Conservation (phyloP, 2,888 invertebrate species). For the Drosophila limbata region DNA sequence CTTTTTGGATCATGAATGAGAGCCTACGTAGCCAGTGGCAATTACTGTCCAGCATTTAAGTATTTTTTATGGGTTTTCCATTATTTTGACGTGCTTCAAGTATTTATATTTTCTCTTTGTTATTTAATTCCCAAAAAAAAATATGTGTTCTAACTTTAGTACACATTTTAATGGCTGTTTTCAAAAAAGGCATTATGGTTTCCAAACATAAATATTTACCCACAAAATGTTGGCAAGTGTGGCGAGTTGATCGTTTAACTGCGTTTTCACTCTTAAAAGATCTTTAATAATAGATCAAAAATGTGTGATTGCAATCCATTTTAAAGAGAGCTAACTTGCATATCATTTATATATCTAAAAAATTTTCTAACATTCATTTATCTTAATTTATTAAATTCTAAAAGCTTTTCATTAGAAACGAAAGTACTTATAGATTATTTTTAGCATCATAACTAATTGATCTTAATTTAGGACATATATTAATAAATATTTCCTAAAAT, state of each 20-base stretch:
- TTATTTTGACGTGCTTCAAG: conserved; percentile 24
- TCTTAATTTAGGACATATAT: too few relatives aligned
- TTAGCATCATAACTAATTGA: background rate
- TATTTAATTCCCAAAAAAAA: conserved; percentile 19
- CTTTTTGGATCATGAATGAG: conserved; percentile 56
- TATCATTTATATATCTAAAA: background rate
- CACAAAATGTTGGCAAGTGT: conserved; percentile 3
- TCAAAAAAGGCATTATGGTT: conserved; percentile 13
- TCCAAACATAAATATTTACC: conserved; percentile 18
- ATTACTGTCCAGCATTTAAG: conserved; percentile 29
- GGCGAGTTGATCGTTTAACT: conserved; percentile 5
- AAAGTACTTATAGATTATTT: background rate
- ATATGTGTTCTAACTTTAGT: conserved; percentile 46
- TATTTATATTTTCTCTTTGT: conserved; percentile 4
- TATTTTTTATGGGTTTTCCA: conserved; percentile 27
- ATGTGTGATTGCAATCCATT: too few relatives aligned
- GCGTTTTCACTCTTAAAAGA: background rate
- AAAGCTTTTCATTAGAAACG: background rate
- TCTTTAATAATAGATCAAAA: background rate
- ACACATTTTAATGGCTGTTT: conserved; percentile 28
- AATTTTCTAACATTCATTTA: too few relatives aligned
- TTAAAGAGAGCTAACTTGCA: too few relatives aligned
- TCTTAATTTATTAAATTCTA: too few relatives aligned
- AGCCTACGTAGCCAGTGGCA: conserved; percentile 20
- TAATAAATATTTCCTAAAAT: too few relatives aligned